These are phyloP conservation scores for Stenodema calcarata DNA, from an alignment of 2,888 invertebrate species.

Conservation along the genomic window DNA sequence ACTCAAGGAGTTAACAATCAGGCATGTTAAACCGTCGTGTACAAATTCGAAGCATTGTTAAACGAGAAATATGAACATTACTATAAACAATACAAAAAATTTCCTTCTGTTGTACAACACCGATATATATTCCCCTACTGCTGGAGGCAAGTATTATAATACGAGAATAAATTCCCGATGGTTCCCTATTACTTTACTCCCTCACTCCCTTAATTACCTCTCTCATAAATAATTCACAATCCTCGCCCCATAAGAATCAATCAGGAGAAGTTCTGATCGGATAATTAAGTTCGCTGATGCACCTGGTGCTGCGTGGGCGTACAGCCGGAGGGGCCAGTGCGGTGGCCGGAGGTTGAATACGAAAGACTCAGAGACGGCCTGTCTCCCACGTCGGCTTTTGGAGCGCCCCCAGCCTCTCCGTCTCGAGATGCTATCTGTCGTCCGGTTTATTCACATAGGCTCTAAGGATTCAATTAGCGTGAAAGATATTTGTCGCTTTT, in stretches of 20 bases:
- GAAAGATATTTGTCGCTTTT: conserved; percentile 1
- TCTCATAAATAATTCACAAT: conserved; percentile 16
- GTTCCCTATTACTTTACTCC: background rate
- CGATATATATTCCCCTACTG: too few relatives aligned
- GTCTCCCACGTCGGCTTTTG: conserved; percentile 32
- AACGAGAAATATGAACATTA: too few relatives aligned
- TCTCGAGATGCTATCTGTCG: conserved; percentile 39
- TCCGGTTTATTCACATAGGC: conserved; percentile 39
- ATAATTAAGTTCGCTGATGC: conserved; percentile 15
- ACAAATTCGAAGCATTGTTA: too few relatives aligned
- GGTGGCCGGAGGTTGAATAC: background rate
- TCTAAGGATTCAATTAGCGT: conserved; percentile 43
- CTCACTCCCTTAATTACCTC: background rate
- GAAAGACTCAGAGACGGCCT: conserved; percentile 1
- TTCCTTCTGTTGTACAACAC: too few relatives aligned
- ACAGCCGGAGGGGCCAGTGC: background rate
- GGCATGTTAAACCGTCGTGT: too few relatives aligned
- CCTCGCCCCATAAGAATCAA: conserved; percentile 11
- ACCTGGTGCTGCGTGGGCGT: background rate
- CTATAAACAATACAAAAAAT: too few relatives aligned
- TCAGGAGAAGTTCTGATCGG: background rate
- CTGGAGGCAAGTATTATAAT: too few relatives aligned
- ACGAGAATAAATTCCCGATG: too few relatives aligned
- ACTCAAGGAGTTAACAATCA: too few relatives aligned
- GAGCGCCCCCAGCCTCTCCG: conserved; percentile 20